Evolutionary conservation across 2,888 invertebrate genomes (phyloP).

Genomic region (Baccha elongata): DNA sequence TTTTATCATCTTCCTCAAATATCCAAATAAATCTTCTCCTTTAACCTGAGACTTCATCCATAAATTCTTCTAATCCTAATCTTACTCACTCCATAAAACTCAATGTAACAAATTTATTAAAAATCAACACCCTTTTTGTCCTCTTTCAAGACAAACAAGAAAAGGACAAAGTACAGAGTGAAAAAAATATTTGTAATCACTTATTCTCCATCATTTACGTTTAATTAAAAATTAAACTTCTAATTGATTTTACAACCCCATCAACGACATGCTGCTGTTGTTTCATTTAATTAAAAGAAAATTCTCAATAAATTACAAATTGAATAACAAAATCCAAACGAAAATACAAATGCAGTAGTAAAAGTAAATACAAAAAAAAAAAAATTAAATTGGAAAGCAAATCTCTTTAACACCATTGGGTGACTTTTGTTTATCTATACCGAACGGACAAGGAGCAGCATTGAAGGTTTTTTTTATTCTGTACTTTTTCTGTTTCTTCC

Average conservation of each 20-base stretch:
- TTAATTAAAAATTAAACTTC: constrained; percentile 64
- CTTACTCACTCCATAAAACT: not conserved
- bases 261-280: constrained; percentile 42
- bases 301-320: constrained; percentile 54
- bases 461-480: constrained; percentile 12
- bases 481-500: constrained; percentile 6
- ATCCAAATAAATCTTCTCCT: no score
- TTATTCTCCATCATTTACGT: constrained; percentile 44
- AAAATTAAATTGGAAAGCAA: constrained; percentile 45
- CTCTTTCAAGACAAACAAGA: not conserved
- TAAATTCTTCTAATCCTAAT: no score
- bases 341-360: not conserved
- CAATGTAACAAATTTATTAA: not conserved
- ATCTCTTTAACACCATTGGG: constrained; percentile 51
- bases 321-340: constrained; percentile 25
- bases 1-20: no score
- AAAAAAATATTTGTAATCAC: not conserved
- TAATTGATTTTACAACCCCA: constrained; percentile 49
- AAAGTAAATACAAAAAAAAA: not conserved
- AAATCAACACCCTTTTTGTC: not conserved
- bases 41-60: no score
- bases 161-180: not conserved
- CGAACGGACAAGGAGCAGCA: constrained; percentile 36
- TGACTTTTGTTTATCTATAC: constrained; percentile 56
- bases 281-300: constrained; percentile 70